Conservation (phyloP, 2,888 invertebrate genomes). For the Drosophila ustulata region DNA sequence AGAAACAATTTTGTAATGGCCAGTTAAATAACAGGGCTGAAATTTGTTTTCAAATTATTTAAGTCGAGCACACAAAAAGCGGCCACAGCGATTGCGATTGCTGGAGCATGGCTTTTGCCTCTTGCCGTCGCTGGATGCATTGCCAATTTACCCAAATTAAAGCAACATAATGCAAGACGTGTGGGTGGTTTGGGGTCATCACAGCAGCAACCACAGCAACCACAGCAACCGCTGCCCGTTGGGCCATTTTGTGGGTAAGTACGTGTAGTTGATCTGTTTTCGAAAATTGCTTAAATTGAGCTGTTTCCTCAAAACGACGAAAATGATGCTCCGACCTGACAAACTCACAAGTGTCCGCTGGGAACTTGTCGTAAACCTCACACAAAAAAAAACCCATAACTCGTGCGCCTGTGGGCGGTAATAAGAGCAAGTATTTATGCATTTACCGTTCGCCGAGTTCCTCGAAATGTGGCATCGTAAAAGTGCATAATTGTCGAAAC, state of each 20-base stretch:
- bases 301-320: constrained; percentile 39
- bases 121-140: constrained; percentile 30
- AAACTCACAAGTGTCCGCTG: constrained; percentile 49
- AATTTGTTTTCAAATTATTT: constrained; percentile 79
- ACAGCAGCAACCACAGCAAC: constrained; percentile 14
- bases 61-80: constrained; percentile 71
- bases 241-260: constrained; percentile 1
- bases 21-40: constrained; percentile 72
- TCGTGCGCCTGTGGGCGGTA: constrained; percentile 54
- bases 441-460: constrained; percentile 25
- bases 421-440: constrained; percentile 1
- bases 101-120: background rate
- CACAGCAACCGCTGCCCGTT: constrained; percentile 1
- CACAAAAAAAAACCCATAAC: constrained; percentile 4
- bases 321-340: constrained; percentile 42
- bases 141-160: constrained; percentile 76
- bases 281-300: constrained; percentile 61
- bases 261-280: constrained; percentile 52
- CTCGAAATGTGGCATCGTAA: constrained; percentile 11
- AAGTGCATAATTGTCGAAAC: constrained; percentile 56
- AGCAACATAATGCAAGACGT: constrained; percentile 76
- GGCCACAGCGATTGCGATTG: constrained; percentile 12
- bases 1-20: constrained; percentile 72
- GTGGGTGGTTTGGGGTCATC: constrained; percentile 69
- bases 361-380: constrained; percentile 42